These are phyloP conservation scores for Bombus sibiricus DNA, from an alignment of 1,140 invertebrate genomes.

Conservation along the genomic window DNA sequence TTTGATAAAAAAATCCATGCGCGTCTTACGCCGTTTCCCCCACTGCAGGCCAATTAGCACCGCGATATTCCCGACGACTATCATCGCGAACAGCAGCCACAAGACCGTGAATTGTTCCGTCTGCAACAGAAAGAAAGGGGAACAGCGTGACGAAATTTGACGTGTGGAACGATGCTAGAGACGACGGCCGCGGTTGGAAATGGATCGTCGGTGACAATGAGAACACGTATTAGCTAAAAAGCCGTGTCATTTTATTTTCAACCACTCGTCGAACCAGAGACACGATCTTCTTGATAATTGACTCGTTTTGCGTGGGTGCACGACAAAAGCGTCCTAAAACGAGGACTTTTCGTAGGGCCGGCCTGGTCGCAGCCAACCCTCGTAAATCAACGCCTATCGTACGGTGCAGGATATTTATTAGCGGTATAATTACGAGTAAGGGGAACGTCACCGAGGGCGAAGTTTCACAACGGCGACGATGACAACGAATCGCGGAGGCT, in stretches of 20 bases:
- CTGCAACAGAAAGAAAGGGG: slow-evolving; percentile 85
- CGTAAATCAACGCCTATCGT: slow-evolving; percentile 25
- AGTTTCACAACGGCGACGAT: not conserved
- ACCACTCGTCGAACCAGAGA: not conserved
- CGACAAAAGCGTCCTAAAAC: slow-evolving; percentile 10
- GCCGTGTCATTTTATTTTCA: not conserved
- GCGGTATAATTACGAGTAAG: slow-evolving; percentile 31
- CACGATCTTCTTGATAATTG: slow-evolving; percentile 1
- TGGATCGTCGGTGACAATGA: not conserved
- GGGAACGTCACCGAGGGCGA: not conserved
- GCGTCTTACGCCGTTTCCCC: slow-evolving; percentile 93
- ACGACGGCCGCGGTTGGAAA: not conserved
- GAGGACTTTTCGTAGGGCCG: not conserved
- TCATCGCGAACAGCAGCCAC: slow-evolving; percentile 93
- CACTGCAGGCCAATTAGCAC: slow-evolving; percentile 92
- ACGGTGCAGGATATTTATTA: slow-evolving; percentile 9
- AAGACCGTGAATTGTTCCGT: slow-evolving; percentile 94
- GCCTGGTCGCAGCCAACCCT: not conserved
- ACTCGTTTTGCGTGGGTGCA: not conserved
- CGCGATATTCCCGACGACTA: slow-evolving; percentile 94
- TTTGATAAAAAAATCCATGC: slow-evolving; percentile 99
- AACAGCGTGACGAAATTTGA: not conserved
- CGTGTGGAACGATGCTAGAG: no score
- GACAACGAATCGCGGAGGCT: not conserved
- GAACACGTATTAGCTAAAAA: not conserved